phyloP scores from a whole-genome alignment of 2,113 vertebrate genomes.

The Pipra filicauda region DNA sequence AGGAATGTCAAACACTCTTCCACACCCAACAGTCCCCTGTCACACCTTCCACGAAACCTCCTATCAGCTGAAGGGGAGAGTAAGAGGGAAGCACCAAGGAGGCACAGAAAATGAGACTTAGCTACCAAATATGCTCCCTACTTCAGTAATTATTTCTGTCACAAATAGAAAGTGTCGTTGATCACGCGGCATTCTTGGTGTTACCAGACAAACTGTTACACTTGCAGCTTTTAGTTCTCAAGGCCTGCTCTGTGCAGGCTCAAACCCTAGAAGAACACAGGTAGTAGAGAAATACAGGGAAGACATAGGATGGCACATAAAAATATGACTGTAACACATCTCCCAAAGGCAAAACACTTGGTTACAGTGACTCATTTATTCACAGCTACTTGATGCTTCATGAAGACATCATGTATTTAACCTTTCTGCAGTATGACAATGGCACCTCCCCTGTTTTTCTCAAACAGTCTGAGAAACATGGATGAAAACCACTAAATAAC shows the following conservation, averaged over 20 bases:
- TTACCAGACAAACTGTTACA: neutral
- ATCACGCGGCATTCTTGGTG: rapidly evolving
- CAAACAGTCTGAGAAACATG: neutral
- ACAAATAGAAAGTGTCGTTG: rapidly evolving
- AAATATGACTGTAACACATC: neutral
- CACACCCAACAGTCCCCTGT: neutral
- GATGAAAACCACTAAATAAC: neutral
- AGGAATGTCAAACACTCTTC: neutral
- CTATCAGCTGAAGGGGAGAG: neutral
- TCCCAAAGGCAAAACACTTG: neutral
- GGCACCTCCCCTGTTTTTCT: neutral
- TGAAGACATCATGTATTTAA: rapidly evolving
- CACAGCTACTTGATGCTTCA: neutral
- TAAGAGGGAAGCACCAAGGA: neutral
- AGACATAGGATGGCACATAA: neutral
- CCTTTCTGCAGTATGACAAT: neutral
- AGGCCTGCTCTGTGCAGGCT: neutral
- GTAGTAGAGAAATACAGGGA: neutral
- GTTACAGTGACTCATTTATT: neutral
- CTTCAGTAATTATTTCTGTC: neutral
- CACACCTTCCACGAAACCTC: neutral
- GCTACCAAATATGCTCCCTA: neutral
- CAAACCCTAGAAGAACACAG: neutral
- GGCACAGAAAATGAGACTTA: neutral
- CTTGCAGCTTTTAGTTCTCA: neutral